phyloP scores from a whole-genome alignment of 2,888 invertebrate genomes.

The Caenorhabditis japonica region DNA sequence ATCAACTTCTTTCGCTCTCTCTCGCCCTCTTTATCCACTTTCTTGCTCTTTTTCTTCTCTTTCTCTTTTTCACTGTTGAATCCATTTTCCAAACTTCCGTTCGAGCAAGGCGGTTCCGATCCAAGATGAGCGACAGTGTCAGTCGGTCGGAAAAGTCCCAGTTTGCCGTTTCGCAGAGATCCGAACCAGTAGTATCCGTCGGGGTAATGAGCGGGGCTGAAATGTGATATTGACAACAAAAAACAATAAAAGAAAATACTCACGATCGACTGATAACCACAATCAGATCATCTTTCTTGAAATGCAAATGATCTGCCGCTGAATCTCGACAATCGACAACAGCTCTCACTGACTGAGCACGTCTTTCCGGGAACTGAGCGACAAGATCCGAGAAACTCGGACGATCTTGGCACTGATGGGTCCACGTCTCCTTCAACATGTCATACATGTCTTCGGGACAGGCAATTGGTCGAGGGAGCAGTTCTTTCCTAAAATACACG shows the following conservation, averaged over 20 bases:
- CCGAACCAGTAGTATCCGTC: slow-evolving; percentile 87
- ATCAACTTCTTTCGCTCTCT: slow-evolving; percentile 78
- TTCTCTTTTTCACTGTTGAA: slow-evolving; percentile 44
- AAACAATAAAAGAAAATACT: slow-evolving; percentile 15
- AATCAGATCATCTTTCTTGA: slow-evolving; percentile 90
- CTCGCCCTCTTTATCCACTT: slow-evolving; percentile 53
- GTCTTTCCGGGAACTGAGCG: slow-evolving; percentile 58
- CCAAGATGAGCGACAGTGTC: slow-evolving; percentile 65
- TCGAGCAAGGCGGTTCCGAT: slow-evolving; percentile 44
- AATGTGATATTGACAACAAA: neutral
- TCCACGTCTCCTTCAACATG: slow-evolving; percentile 95
- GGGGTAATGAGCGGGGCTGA: slow-evolving; percentile 69
- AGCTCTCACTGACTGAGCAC: slow-evolving; percentile 91
- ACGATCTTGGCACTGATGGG: slow-evolving; percentile 88
- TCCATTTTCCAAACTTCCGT: slow-evolving; percentile 32
- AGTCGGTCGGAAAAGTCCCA: slow-evolving; percentile 59
- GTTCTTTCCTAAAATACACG: slow-evolving; percentile 46
- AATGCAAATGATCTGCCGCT: slow-evolving; percentile 85
- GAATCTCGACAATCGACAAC: slow-evolving; percentile 82
- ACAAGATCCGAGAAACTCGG: slow-evolving; percentile 90
- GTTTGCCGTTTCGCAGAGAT: slow-evolving; percentile 85
- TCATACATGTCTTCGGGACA: slow-evolving; percentile 93
- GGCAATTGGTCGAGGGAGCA: slow-evolving; percentile 79
- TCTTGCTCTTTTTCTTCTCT: slow-evolving; percentile 56
- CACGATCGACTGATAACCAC: slow-evolving; percentile 89